Conservation (phyloP, 2,888 invertebrate genomes). For the Orthonevra nobilis region DNA sequence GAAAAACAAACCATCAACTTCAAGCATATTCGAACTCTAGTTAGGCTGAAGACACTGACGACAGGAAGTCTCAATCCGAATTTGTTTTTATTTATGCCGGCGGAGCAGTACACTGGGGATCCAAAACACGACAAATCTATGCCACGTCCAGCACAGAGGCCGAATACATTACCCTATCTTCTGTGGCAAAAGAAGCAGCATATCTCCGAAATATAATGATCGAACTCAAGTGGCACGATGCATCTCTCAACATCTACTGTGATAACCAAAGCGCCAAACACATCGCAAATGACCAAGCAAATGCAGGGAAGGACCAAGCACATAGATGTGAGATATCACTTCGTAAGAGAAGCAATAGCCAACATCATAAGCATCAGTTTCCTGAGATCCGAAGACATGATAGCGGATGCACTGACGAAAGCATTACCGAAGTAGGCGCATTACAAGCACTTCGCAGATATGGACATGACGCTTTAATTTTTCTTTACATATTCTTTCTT, state of each 20-base stretch:
- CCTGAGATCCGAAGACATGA: neutral
- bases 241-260: neutral
- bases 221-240: neutral
- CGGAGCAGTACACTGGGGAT: neutral
- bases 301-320: neutral
- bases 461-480: no score
- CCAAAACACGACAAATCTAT: slow-evolving; percentile 5
- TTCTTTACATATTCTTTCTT: no score
- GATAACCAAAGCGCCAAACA: neutral
- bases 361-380: neutral
- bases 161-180: slow-evolving; percentile 5
- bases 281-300: neutral
- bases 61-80: slow-evolving; percentile 12
- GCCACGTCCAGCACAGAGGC: slow-evolving; percentile 3
- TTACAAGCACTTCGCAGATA: slow-evolving; percentile 1
- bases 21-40: slow-evolving; percentile 12
- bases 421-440: neutral
- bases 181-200: slow-evolving; percentile 18
- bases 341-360: neutral
- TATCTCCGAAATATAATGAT: slow-evolving; percentile 18
- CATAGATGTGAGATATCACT: slow-evolving; percentile 4
- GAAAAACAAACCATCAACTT: neutral
- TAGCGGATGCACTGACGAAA: neutral
- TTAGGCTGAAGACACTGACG: slow-evolving; percentile 11
- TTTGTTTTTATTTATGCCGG: slow-evolving; percentile 12